Evolutionary conservation across 2,888 invertebrate species (phyloP), one percentile per base, ranked within the genome.

Genomic region (Eupeodes latifasciatus): DNA sequence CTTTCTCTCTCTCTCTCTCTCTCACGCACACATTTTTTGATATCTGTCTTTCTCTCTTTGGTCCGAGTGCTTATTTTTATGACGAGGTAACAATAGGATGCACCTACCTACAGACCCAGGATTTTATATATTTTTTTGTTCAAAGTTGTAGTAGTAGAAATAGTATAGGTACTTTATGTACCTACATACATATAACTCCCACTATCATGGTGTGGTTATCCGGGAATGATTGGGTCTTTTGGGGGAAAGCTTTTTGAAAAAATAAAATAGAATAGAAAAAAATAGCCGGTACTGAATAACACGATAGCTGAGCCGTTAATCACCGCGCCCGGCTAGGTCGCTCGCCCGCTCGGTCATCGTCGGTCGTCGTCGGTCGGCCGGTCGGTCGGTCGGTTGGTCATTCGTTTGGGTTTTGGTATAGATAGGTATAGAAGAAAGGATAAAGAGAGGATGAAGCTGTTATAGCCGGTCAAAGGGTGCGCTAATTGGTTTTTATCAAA

Each of bases 41-140:
- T 61, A 2, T 14, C 61, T 27, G 27, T 61, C 14, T 9, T 4
- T 12, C 36, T 61, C 36, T 64, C 19, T 40, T 66, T 77, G 87
- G 76, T 81, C 80, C 83, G 51, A 47, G 72, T 72, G 72, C 81
- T 85, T 81, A 83, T 78, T 83, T 83, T 78, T 83, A 85, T 87
- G 84, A 76, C 76, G 83, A 87, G 76, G 76, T 76, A 81, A 83
- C 86, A 87, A 83, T 83, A 61, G 83, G 79, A 83, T 86, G 82
- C 86, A 85, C 78, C 85, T 80, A 85, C 66, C 27, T 57, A 47
- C 16, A 67, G 49, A 53, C 53, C 61, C 40, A 16, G 40, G 27
- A 34, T 67, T 53, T 67, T 79, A 76, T 87, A 49, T 72, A 34
- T 71, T 27, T 57, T 51, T 53, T 79, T 67, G 62, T 62, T 53